phyloP scores from a whole-genome alignment of 2,888 invertebrate species.

The Stenichneumon culpator region DNA sequence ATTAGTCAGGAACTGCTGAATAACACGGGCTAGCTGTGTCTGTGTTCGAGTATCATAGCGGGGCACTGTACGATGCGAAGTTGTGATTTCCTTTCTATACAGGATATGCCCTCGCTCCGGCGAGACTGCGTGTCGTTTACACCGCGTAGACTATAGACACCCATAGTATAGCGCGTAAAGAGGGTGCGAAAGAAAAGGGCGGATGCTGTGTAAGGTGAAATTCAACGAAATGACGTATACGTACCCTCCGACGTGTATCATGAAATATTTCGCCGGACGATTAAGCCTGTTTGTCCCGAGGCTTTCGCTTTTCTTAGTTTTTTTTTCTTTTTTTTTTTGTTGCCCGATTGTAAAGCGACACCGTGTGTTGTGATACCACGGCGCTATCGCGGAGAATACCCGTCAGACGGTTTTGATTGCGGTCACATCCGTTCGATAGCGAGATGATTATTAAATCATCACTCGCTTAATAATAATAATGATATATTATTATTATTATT shows the following conservation, averaged over 20 bases:
- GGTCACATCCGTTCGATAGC: not conserved
- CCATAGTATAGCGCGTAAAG: constrained; percentile 5
- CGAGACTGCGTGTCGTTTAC: constrained; percentile 41
- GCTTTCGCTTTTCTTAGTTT: constrained; percentile 16
- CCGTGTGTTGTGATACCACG: not conserved
- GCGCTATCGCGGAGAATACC: not conserved
- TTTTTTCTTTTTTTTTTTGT: constrained; percentile 27
- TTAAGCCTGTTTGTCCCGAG: constrained; percentile 32
- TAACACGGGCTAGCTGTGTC: not conserved
- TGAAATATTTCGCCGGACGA: constrained; percentile 58
- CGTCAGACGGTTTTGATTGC: constrained; percentile 33
- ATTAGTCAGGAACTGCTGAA: constrained; percentile 44
- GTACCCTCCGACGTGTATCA: constrained; percentile 45
- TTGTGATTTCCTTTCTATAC: constrained; percentile 43
- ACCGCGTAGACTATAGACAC: not conserved
- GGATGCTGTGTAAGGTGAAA: constrained; percentile 59
- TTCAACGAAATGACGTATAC: constrained; percentile 52
- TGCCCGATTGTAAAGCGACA: not conserved
- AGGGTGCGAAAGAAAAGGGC: constrained; percentile 60
- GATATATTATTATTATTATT: not conserved
- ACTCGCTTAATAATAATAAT: not conserved
- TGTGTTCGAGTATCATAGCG: not conserved
- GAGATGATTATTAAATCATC: not conserved
- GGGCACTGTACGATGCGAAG: constrained; percentile 1
- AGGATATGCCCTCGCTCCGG: constrained; percentile 39